Conservation (phyloP, 2,113 vertebrate genomes). For the Pavo muticus region DNA sequence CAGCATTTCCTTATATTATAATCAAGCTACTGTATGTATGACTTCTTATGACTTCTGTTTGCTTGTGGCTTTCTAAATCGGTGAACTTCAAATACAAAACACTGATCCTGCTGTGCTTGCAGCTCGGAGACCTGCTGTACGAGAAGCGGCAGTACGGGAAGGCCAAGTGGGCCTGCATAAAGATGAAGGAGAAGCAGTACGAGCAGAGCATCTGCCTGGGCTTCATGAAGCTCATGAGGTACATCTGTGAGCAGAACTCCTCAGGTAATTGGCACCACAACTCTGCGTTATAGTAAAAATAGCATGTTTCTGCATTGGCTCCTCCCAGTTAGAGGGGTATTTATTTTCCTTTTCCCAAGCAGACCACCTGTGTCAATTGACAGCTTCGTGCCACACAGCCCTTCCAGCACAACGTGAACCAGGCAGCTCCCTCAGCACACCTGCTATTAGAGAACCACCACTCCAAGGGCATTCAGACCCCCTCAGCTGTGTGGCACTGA, state of each 20-base stretch:
- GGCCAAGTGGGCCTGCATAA: slow-evolving; percentile 90
- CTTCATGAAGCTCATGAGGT: slow-evolving; percentile 93
- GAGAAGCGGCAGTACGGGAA: slow-evolving; percentile 88
- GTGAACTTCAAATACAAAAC: background rate
- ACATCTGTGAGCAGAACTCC: slow-evolving; percentile 91
- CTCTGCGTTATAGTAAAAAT: accelerated
- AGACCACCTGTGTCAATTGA: accelerated
- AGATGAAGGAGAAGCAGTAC: slow-evolving; percentile 83
- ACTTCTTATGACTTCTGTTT: background rate
- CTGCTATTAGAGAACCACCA: no score
- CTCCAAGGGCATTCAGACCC: background rate
- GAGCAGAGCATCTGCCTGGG: slow-evolving; percentile 93
- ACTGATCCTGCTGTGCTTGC: background rate
- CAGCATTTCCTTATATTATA: no score
- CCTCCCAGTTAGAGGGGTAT: background rate
- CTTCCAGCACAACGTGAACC: background rate
- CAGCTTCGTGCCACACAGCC: accelerated
- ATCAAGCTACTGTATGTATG: background rate
- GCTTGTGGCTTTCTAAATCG: accelerated
- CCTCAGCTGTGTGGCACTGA: background rate
- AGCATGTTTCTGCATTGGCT: no score
- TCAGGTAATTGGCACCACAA: slow-evolving; percentile 71
- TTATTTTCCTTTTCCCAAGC: no score
- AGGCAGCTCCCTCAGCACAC: background rate
- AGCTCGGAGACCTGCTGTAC: slow-evolving; percentile 86